Percentiles rank a stretch among this genome's conserved stretches.
These are phyloP conservation scores for Trachelus iudaicus DNA, from an alignment of 2,888 invertebrate genomes.

Conservation along the genomic window DNA sequence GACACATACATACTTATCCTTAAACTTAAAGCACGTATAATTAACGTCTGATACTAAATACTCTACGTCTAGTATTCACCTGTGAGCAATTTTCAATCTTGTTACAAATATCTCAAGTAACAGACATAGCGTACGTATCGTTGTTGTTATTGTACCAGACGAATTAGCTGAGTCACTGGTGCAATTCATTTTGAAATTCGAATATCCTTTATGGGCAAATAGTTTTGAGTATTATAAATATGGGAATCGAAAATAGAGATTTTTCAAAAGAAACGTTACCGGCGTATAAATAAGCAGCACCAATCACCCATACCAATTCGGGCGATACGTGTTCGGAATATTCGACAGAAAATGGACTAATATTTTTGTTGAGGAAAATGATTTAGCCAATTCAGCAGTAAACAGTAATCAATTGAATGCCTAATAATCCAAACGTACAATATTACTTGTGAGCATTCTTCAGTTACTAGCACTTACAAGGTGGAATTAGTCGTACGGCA, in stretches of 20 bases:
- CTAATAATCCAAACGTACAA: not conserved
- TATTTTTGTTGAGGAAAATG: not conserved
- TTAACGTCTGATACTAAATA: not conserved
- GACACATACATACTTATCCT: not conserved
- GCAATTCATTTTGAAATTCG: not conserved
- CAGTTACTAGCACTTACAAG: not conserved
- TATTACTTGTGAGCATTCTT: slow-evolving; percentile 6
- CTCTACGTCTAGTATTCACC: not conserved
- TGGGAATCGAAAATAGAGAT: not conserved
- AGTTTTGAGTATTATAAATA: not conserved
- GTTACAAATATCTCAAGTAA: not conserved
- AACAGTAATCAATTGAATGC: not conserved
- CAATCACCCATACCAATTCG: not conserved
- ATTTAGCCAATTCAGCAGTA: not conserved
- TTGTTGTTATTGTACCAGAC: not conserved
- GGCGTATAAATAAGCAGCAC: not conserved
- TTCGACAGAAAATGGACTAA: not conserved
- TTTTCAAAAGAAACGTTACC: not conserved
- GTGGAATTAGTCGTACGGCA: not conserved
- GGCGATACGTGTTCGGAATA: not conserved
- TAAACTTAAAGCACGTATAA: slow-evolving; percentile 1
- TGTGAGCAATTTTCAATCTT: not conserved
- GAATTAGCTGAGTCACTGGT: not conserved
- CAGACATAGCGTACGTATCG: not conserved
- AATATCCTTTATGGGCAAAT: not conserved